These are phyloP conservation scores for Anas platyrhynchos DNA, from an alignment of 2,113 vertebrate species.

Conservation along the genomic window DNA sequence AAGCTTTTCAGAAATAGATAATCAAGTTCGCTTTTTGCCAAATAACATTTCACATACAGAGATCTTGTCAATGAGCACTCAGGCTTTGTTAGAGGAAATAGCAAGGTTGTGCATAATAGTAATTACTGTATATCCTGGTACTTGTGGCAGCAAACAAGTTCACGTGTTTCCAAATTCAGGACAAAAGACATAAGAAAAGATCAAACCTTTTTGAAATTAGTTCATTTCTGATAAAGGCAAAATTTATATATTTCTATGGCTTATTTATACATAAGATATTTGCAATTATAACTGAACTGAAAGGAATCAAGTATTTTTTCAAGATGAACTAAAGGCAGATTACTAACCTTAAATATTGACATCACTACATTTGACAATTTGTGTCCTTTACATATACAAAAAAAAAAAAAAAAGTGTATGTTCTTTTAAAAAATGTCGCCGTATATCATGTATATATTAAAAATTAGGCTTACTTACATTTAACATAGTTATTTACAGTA, in stretches of 20 bases:
- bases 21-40: not conserved
- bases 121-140: not conserved
- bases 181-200: not conserved
- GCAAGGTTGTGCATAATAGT: not conserved
- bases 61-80: not conserved
- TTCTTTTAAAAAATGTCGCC: not conserved
- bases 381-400: not conserved
- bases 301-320: not conserved
- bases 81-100: not conserved
- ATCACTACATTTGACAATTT: not conserved
- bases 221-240: not conserved
- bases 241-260: not conserved
- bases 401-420: not conserved
- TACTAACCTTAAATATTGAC: not conserved
- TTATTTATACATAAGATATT: not conserved
- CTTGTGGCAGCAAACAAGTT: not conserved
- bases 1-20: constrained; percentile 13
- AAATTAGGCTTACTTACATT: not conserved
- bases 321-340: not conserved
- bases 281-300: not conserved
- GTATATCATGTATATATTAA: not conserved
- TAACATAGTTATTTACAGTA: not conserved
- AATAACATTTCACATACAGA: not conserved
- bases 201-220: not conserved
- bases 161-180: not conserved